Evolutionary conservation across 2,113 vertebrate genomes (phyloP).

Genomic region (Tragelaphus imberbis): DNA sequence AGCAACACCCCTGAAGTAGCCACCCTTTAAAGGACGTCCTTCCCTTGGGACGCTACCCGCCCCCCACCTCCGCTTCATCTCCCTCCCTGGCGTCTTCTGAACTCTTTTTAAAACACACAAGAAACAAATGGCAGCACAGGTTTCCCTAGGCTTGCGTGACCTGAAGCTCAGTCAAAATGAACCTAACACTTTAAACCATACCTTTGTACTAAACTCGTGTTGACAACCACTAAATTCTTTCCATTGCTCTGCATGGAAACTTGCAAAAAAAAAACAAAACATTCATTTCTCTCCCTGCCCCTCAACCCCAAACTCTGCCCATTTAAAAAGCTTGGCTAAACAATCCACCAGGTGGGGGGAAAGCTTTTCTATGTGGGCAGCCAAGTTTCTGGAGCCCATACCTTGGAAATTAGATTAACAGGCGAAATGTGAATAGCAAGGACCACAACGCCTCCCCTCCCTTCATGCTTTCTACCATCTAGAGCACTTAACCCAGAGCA

Average conservation of each 20-base stretch:
- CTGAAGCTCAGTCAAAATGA: constrained; percentile 79
- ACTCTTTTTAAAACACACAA: constrained; percentile 43
- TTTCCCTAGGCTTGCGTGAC: constrained; percentile 69
- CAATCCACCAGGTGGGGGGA: constrained; percentile 91
- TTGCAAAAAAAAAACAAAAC: constrained; percentile 34
- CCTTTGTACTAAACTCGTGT: constrained; percentile 86
- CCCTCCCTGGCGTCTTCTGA: constrained; percentile 26
- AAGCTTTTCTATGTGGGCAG: constrained; percentile 74
- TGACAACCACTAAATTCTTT: constrained; percentile 93
- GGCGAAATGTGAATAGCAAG: constrained; percentile 48
- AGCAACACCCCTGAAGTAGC: constrained; percentile 51
- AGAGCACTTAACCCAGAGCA: constrained; percentile 57
- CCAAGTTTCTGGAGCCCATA: constrained; percentile 78
- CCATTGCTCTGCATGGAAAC: constrained; percentile 75
- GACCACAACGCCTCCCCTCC: constrained; percentile 23
- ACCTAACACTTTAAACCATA: constrained; percentile 77
- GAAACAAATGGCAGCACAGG: constrained; percentile 46
- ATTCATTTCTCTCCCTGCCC: background rate
- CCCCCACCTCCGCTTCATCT: background rate
- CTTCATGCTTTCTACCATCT: background rate
- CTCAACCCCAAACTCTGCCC: constrained; percentile 74
- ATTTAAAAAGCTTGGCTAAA: constrained; percentile 88
- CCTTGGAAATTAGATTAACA: constrained; percentile 87
- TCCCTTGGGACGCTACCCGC: background rate
- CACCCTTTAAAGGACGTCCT: constrained; percentile 16